These are phyloP conservation scores for Regulus satrapa DNA, from an alignment of 2,113 vertebrate genomes.

Conservation along the genomic window DNA sequence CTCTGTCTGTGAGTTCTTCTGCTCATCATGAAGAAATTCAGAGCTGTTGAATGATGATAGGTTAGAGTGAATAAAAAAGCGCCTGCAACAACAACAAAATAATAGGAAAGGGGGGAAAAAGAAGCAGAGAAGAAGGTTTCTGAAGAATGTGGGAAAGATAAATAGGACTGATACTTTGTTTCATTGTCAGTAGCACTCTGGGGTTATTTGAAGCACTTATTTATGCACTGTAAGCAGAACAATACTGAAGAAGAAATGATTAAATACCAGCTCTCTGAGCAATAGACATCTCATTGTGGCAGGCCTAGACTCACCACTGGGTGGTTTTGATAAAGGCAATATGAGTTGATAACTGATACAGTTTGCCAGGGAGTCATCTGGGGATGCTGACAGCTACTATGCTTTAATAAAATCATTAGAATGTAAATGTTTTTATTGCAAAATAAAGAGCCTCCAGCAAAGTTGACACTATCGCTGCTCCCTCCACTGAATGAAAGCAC, in stretches of 20 bases:
- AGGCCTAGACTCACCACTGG: slow-evolving; percentile 90
- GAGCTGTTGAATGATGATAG: slow-evolving; percentile 82
- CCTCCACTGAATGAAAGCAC: slow-evolving; percentile 87
- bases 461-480: slow-evolving; percentile 91
- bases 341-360: slow-evolving; percentile 99
- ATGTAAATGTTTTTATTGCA: slow-evolving; percentile 99
- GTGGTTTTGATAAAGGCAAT: slow-evolving; percentile 97
- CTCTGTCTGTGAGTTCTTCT: slow-evolving; percentile 76
- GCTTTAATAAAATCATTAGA: slow-evolving; percentile 99
- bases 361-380: slow-evolving; percentile 90
- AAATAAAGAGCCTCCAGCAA: slow-evolving; percentile 99
- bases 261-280: slow-evolving; percentile 94
- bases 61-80: slow-evolving; percentile 81
- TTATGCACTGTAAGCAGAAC: slow-evolving; percentile 99
- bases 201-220: slow-evolving; percentile 96
- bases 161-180: slow-evolving; percentile 93
- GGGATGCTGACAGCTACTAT: slow-evolving; percentile 92
- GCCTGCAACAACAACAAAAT: slow-evolving; percentile 83
- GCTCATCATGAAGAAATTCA: slow-evolving; percentile 81
- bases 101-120: not conserved
- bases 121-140: slow-evolving; percentile 56
- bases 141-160: slow-evolving; percentile 89
- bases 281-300: slow-evolving; percentile 94
- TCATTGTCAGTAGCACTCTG: slow-evolving; percentile 95
- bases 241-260: slow-evolving; percentile 95